Evolutionary conservation across 1,140 invertebrate species (phyloP), one percentile per base, ranked within the genome.

Genomic region (Drosophila grimshawi): DNA sequence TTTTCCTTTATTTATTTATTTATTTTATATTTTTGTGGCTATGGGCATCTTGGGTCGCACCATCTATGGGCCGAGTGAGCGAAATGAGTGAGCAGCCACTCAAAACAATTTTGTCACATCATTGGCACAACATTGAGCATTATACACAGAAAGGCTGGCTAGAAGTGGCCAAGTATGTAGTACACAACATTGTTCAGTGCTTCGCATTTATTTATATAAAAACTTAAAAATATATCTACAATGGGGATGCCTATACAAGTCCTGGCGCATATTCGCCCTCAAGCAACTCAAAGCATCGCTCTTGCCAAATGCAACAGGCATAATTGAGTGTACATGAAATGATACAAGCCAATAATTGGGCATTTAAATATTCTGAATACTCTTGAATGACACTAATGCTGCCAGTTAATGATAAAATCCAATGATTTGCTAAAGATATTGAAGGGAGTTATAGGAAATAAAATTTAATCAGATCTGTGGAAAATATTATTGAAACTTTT

Each of bases 161-260:
- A 62, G 55, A 67, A 63, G 75, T 62, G 35, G 52, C 46, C 53
- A 60, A 53, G 78, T 73, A 79, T 77, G 59, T 69, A 56, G 49
- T 70, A 56, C 48, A 67, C 53, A 61, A 78, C 78, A 51, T 80
- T 80, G 74, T 73, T 62, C 70, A 37, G 63, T n/a, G 11, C 7
- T 48, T 27, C 46, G 29, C 70, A 76, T 88, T 88, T 88, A 88
- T 88, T 88, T 89, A 88, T 88, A 88, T 89, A 83, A 89, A 88
- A 89, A 80, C 83, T 88, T 89, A 88, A 88, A 86, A 88, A 88
- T 88, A 88, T 80, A 89, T 75, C 80, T 64, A 62, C 75, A 83
- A 75, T 74, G 77, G 19, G 1, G 86, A 89, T 89, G 85, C 74
- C 85, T 89, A 89, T 89, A 89, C 85, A 89, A 89, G 85, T 89